phyloP scores from a whole-genome alignment of 64 coral and sea anemone genomes.

The Porites lutea region DNA sequence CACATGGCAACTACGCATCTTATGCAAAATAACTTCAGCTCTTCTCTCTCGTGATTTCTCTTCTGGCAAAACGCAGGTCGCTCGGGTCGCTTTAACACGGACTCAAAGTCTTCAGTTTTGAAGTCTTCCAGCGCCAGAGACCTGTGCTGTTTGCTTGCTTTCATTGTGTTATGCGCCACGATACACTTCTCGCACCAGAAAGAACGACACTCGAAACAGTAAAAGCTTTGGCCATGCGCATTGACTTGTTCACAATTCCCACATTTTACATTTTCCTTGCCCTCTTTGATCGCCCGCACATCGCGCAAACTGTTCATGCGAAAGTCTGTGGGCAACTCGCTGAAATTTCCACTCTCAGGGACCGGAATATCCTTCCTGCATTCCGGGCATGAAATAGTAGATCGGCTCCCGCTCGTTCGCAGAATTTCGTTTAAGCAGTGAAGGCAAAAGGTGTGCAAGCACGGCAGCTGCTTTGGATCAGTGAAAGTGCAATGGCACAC shows the following conservation, averaged over 20 bases:
- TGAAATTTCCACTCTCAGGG: conserved; percentile 22
- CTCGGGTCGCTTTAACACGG: conserved; percentile 7
- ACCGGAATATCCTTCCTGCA: not conserved
- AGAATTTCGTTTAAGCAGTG: conserved; percentile 30
- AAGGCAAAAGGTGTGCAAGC: conserved; percentile 26
- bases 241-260: not conserved
- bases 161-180: not conserved
- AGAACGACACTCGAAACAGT: conserved; percentile 21
- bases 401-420: not conserved
- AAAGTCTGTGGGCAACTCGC: conserved; percentile 6
- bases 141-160: not conserved
- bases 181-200: conserved; percentile 9
- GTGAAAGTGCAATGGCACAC: conserved; percentile 4
- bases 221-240: not conserved
- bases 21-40: conserved; percentile 1
- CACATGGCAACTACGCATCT: not conserved
- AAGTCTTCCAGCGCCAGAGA: conserved; percentile 28
- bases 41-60: not conserved
- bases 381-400: not conserved
- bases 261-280: not conserved
- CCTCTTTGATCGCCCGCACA: not conserved
- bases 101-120: not conserved
- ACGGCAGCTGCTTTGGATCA: conserved; percentile 32
- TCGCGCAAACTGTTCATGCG: conserved; percentile 1
- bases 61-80: not conserved